These are phyloP conservation scores for Stenolophus ochropezus DNA, from an alignment of 2,888 invertebrate species.

Conservation along the genomic window DNA sequence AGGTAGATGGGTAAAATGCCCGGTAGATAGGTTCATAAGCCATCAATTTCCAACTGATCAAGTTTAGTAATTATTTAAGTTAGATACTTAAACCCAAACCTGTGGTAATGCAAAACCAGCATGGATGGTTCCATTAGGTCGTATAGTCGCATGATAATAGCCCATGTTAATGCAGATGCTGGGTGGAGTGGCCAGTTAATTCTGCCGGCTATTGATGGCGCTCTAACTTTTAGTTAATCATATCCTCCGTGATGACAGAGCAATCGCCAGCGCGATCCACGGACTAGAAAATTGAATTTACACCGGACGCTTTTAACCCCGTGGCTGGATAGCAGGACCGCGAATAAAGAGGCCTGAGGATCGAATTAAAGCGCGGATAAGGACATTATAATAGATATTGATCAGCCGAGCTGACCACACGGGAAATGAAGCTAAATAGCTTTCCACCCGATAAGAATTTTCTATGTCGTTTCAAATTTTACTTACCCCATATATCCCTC, in stretches of 20 bases:
- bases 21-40: not conserved
- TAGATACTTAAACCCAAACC: not conserved
- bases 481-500: not conserved
- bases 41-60: not conserved
- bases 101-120: not conserved
- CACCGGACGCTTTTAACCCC: conserved; percentile 27
- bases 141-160: not conserved
- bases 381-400: not conserved
- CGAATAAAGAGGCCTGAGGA: conserved; percentile 25
- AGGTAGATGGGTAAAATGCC: not conserved
- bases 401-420: not conserved
- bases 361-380: conserved; percentile 2
- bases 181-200: conserved; percentile 10
- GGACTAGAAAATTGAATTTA: conserved; percentile 35
- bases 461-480: not conserved
- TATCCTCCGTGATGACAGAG: conserved; percentile 6
- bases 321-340: not conserved
- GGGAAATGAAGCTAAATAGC: not conserved
- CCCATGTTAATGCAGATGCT: not conserved
- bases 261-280: not conserved
- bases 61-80: not conserved
- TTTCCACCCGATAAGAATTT: not conserved
- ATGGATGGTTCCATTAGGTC: not conserved
- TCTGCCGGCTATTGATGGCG: conserved; percentile 10
- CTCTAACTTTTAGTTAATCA: conserved; percentile 37